A percentile compares a stretch with the other conserved stretches of the same genome.
Conservation (phyloP, 2,797 vertebrate species). For the Decapterus maruadsi region DNA sequence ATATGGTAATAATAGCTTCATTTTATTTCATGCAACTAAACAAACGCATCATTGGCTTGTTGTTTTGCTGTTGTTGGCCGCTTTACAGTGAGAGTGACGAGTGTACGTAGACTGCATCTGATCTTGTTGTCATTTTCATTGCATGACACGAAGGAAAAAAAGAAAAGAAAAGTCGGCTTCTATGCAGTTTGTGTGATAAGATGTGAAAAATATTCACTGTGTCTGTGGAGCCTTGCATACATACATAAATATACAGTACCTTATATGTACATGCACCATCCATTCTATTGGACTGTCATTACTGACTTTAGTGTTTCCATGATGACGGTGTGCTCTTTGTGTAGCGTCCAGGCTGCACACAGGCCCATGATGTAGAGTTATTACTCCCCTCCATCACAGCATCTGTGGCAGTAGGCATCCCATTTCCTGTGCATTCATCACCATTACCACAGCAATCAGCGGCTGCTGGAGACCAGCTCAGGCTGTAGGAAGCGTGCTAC, state of each 20-base stretch:
- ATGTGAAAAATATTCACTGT: too few species aligned
- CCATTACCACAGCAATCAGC: slow-evolving; percentile 67
- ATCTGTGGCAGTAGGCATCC: slow-evolving; percentile 35
- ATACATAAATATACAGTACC: neutral
- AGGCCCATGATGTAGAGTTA: slow-evolving; percentile 49
- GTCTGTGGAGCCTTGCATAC: too few species aligned
- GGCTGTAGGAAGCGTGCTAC: slow-evolving; percentile 15
- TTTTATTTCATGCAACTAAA: too few species aligned
- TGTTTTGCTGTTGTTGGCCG: too few species aligned
- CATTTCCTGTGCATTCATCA: slow-evolving; percentile 64
- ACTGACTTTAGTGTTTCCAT: slow-evolving; percentile 26
- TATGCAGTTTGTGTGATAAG: too few species aligned
- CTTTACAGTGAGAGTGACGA: too few species aligned
- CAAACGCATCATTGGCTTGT: too few species aligned
- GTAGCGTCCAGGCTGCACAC: neutral
- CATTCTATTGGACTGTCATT: neutral
- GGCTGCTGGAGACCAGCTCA: slow-evolving; percentile 31
- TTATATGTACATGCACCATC: slow-evolving; percentile 3
- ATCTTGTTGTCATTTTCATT: too few species aligned
- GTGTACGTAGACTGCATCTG: too few species aligned
- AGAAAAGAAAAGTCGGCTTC: too few species aligned
- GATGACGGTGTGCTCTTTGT: slow-evolving; percentile 24
- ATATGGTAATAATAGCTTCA: too few species aligned
- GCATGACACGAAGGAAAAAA: too few species aligned
- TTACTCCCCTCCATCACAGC: slow-evolving; percentile 59